Conservation (phyloP, 2,113 vertebrate genomes). For the Anolis sagrei region DNA sequence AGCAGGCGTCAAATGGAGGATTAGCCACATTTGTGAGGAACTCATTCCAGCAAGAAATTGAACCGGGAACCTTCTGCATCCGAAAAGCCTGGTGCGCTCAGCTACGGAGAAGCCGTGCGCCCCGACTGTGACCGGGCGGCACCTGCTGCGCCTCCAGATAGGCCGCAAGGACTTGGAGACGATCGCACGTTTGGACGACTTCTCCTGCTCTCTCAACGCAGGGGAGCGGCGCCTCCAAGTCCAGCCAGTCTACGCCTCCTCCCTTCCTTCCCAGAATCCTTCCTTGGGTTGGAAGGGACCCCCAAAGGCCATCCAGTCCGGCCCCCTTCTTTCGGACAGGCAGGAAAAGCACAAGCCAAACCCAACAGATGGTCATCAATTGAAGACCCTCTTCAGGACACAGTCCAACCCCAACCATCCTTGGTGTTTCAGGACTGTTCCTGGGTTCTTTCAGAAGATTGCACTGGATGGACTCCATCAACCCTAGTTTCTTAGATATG, state of each 20-base stretch:
- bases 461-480: too few relatives aligned
- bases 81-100: constrained; percentile 29
- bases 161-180: not conserved
- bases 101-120: not conserved
- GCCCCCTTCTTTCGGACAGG: too few relatives aligned
- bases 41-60: constrained; percentile 71
- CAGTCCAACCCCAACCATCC: too few relatives aligned
- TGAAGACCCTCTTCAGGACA: too few relatives aligned
- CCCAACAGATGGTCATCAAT: too few relatives aligned
- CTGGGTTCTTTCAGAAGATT: too few relatives aligned
- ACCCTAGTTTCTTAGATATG: too few relatives aligned
- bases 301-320: too few relatives aligned
- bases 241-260: not conserved
- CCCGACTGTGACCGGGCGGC: not conserved
- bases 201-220: not conserved
- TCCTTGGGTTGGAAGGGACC: too few relatives aligned
- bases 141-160: not conserved
- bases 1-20: constrained; percentile 70
- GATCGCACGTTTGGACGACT: not conserved
- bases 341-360: too few relatives aligned
- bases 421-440: too few relatives aligned
- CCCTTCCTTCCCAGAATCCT: not conserved
- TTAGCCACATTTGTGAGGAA: constrained; percentile 70
- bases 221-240: not conserved
- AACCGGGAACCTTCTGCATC: constrained; percentile 56